A percentile compares a stretch with the other conserved stretches of the same genome.
phyloP scores from a whole-genome alignment of 2,797 vertebrate genomes.

The Valencia hispanica region DNA sequence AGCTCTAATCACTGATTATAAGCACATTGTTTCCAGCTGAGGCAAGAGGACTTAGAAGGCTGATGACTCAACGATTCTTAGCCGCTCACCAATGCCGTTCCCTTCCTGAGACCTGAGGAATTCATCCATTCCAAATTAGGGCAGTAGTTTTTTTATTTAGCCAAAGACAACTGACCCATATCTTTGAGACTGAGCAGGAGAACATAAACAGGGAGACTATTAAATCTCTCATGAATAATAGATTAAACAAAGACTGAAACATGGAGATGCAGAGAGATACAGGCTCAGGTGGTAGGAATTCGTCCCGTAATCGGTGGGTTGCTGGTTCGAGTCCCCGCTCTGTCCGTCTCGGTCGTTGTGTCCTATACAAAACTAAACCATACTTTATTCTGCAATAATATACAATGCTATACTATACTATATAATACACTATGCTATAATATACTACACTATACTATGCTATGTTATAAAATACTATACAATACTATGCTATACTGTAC shows the following conservation, averaged over 20 bases:
- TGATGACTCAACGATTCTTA: slow-evolving; percentile 38
- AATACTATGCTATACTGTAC: not conserved
- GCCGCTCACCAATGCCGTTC: slow-evolving; percentile 21
- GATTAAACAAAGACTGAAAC: slow-evolving; percentile 35
- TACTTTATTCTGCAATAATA: too few relatives aligned
- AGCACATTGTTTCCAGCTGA: slow-evolving; percentile 43
- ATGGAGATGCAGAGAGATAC: not conserved
- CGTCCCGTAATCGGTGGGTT: too few relatives aligned
- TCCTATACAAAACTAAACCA: too few relatives aligned
- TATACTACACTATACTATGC: not conserved
- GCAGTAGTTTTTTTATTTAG: slow-evolving; percentile 29
- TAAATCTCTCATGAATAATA: slow-evolving; percentile 56
- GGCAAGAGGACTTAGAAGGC: slow-evolving; percentile 18
- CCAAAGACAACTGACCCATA: slow-evolving; percentile 52
- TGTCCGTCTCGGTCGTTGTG: too few relatives aligned
- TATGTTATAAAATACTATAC: not conserved
- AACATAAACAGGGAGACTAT: slow-evolving; percentile 37
- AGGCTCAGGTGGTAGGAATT: too few relatives aligned
- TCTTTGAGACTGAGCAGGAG: slow-evolving; percentile 37
- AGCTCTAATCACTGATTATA: slow-evolving; percentile 29
- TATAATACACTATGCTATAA: not conserved
- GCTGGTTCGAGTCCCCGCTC: too few relatives aligned
- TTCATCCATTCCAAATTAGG: slow-evolving; percentile 29
- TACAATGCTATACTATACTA: too few relatives aligned
- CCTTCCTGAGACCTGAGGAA: slow-evolving; percentile 18